Percentiles rank a stretch among this genome's conserved stretches.
These are phyloP conservation scores for Pogona vitticeps DNA, from an alignment of 2,113 vertebrate genomes.

Conservation along the genomic window DNA sequence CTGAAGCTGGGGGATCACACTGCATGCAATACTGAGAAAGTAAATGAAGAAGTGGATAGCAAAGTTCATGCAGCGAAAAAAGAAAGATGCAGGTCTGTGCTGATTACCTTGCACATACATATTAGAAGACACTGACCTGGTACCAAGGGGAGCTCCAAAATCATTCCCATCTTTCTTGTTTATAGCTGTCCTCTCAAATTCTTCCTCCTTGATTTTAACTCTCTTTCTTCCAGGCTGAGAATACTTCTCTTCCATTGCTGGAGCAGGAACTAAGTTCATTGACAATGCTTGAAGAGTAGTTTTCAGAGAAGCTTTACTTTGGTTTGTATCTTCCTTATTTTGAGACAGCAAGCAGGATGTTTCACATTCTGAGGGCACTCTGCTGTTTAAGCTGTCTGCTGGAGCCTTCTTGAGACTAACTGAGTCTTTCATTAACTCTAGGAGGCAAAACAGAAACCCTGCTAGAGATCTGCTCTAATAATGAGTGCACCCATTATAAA, in stretches of 20 bases:
- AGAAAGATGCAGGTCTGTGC: constrained; percentile 70
- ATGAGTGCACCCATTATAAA: background rate
- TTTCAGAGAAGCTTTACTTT: constrained; percentile 4
- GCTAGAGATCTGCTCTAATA: background rate
- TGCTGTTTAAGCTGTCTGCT: constrained; percentile 51
- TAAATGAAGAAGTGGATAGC: constrained; percentile 73
- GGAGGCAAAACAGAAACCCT: background rate
- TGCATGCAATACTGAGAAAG: constrained; percentile 77
- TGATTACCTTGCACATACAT: constrained; percentile 59
- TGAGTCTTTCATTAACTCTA: constrained; percentile 75
- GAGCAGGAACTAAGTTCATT: background rate
- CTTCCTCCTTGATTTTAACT: constrained; percentile 75
- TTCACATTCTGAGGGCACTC: constrained; percentile 23
- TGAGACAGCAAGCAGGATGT: background rate
- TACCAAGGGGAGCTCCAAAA: constrained; percentile 39
- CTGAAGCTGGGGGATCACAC: constrained; percentile 66
- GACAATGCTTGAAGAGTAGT: constrained; percentile 13
- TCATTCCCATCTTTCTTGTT: constrained; percentile 57
- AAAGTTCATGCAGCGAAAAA: constrained; percentile 76
- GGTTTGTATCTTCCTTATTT: constrained; percentile 42
- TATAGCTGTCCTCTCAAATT: constrained; percentile 17
- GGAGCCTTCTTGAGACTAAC: constrained; percentile 83
- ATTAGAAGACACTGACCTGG: constrained; percentile 83
- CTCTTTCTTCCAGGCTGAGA: constrained; percentile 72
- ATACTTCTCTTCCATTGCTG: background rate